A percentile compares a stretch with the other conserved stretches of the same genome.
These are phyloP conservation scores for Alsophila aescularia DNA, from an alignment of 2,888 invertebrate species.

Conservation along the genomic window DNA sequence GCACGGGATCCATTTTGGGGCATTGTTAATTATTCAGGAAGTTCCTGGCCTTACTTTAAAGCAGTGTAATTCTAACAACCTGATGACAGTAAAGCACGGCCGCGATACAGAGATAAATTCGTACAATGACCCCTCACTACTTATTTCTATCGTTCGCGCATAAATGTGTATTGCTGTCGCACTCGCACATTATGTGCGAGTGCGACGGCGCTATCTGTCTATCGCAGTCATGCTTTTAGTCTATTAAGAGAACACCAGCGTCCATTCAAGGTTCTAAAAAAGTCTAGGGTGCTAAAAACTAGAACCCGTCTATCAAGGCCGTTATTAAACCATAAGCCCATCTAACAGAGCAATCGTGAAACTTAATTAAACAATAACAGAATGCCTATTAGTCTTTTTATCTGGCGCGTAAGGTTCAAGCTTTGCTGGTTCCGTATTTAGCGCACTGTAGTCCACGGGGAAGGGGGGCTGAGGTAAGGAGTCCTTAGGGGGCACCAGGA, in stretches of 20 bases:
- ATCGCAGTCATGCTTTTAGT: too few species aligned
- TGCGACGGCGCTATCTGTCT: too few species aligned
- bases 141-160: too few species aligned
- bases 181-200: too few species aligned
- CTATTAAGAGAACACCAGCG: too few species aligned
- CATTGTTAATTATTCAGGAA: not conserved
- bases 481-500: slow-evolving; percentile 86
- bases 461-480: slow-evolving; percentile 85
- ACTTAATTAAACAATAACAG: slow-evolving; percentile 85
- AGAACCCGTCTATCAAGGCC: not conserved
- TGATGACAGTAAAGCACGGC: too few species aligned
- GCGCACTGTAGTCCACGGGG: slow-evolving; percentile 90
- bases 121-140: too few species aligned
- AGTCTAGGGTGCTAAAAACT: not conserved
- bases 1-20: not conserved
- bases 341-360: not conserved
- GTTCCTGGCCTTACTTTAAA: not conserved
- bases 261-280: not conserved
- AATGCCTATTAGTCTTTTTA: slow-evolving; percentile 88
- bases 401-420: slow-evolving; percentile 88
- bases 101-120: too few species aligned
- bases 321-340: not conserved
- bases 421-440: slow-evolving; percentile 88
- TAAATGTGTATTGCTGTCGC: too few species aligned
- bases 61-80: too few species aligned